phyloP scores from a whole-genome alignment of 2,113 vertebrate genomes.

The Megaceryle maxima region DNA sequence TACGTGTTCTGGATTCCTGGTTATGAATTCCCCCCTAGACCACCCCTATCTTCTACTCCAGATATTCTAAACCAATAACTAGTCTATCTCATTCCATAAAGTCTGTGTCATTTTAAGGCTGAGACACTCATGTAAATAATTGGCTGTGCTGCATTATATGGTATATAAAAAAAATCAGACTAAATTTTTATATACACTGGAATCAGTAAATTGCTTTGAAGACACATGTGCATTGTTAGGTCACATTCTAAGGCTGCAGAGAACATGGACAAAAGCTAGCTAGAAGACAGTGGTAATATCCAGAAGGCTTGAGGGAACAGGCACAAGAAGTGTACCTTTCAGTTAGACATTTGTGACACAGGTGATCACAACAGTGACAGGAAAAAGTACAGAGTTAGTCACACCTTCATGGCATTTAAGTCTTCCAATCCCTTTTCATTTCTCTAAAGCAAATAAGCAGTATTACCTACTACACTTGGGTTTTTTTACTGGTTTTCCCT shows the following conservation, averaged over 20 bases:
- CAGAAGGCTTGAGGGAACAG: not conserved
- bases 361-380: not conserved
- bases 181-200: not conserved
- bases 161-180: not conserved
- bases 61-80: not conserved
- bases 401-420: not conserved
- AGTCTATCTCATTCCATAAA: not conserved
- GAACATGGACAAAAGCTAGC: not conserved
- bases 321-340: not conserved
- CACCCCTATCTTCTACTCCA: not conserved
- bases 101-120: not conserved
- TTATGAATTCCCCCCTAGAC: not conserved
- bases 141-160: not conserved
- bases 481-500: not conserved
- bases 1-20: not conserved
- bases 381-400: fast-evolving
- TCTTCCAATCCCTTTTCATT: not conserved
- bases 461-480: not conserved
- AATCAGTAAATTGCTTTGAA: not conserved
- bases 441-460: not conserved
- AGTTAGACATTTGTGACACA: not conserved
- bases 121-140: not conserved
- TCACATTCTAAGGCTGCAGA: not conserved
- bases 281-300: not conserved
- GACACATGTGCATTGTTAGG: not conserved